Base-by-base conservation (phyloP, 1,140 invertebrate genomes). In the Drosophila pruinosa region DNA sequence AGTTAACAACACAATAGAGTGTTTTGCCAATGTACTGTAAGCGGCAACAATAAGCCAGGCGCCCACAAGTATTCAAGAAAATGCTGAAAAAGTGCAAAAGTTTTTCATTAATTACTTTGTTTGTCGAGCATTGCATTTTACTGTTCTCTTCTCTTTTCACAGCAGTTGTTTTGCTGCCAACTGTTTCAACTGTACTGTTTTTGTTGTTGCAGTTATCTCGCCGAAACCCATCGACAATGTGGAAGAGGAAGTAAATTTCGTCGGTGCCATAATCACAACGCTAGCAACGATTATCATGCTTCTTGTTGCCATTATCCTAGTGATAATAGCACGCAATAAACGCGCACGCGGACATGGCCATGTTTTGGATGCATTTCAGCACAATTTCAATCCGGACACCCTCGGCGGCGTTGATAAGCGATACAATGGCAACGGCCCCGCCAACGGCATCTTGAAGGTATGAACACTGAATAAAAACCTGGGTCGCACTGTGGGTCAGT, bases 181-280 rank as follows among this genome's bases (percentile, higher is more conserved):
- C 50, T 56, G 4, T 2, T 21, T 57, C 28, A 7, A 5, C 22
- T 19, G 41, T n/a, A 17, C 8, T 54, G 67, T 34, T 63, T n/a
- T 36, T 57, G 47, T 36, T 47, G 17, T 58, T 43, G n/a, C 58
- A 91, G 90, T 91, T 53, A 89, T 91, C 65, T 90, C 85, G 54
- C 89, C 90, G 10, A 90, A 79, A 70, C 90, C 90, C 72, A 89
- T 91, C 63, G 92, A 92, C 81, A 77, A 80, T 68, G 80, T 92
- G 28, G 94, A 94, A 80, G 92, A 93, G 53, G 93, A 92, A 68
- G 92, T 93, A 80, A 92, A 92, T 78, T 92, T 94, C 78, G 95
- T 96, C 78, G 95, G 95, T 38, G 93, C 96, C 70, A 93, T 96
- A 61, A 95, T 96, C 78, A 95, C 95, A n/a, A 93, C 95, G 36